A percentile compares a stretch with the other conserved stretches of the same genome.
Evolutionary conservation across 2,797 vertebrate species (phyloP).

Genomic region (Alfaro cultratus): DNA sequence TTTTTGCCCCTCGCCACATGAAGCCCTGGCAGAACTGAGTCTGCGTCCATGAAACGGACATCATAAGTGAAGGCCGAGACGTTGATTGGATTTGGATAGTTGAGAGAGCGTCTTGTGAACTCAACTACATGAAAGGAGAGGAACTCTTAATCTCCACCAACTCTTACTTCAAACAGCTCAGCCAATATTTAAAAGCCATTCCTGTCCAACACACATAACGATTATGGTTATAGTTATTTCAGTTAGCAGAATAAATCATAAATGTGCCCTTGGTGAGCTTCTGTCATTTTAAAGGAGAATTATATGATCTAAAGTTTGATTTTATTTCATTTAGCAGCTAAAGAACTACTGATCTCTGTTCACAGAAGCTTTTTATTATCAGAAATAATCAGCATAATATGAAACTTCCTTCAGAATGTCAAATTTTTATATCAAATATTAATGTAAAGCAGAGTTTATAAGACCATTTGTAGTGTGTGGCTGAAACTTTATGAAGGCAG

Average conservation of each 20-base stretch:
- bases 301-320: conserved; percentile 54
- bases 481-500: not conserved
- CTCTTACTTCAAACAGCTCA: conserved; percentile 62
- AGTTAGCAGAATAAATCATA: conserved; percentile 44
- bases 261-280: conserved; percentile 38
- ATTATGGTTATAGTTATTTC: conserved; percentile 24
- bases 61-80: conserved; percentile 57
- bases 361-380: conserved; percentile 25
- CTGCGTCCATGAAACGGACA: conserved; percentile 63
- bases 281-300: conserved; percentile 47
- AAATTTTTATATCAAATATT: conserved; percentile 16
- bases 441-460: conserved; percentile 23
- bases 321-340: conserved; percentile 35
- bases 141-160: conserved; percentile 64
- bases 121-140: conserved; percentile 57
- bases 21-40: conserved; percentile 55
- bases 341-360: conserved; percentile 34
- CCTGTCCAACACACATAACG: conserved; percentile 31
- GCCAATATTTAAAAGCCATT: conserved; percentile 61
- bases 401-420: conserved; percentile 6
- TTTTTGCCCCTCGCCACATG: conserved; percentile 49
- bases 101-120: conserved; percentile 59
- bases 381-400: conserved; percentile 24
- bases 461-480: not conserved
- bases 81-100: conserved; percentile 53